Base-by-base conservation (phyloP, 2,797 vertebrate species). In the Periophthalmus magnuspinnatus region DNA sequence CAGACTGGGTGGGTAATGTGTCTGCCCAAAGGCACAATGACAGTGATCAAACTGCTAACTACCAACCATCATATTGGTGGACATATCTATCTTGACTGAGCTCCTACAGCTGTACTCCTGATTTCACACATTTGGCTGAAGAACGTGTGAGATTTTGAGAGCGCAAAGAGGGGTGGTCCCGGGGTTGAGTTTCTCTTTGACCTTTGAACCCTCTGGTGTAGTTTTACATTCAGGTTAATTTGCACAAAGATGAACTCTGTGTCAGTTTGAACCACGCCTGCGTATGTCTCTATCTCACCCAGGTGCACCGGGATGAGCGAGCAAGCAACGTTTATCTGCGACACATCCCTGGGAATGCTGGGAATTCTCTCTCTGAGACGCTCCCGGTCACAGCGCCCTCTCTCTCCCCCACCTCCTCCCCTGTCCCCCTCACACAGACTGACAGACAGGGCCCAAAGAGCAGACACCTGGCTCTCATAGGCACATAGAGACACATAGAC, bases 361-460 rank as follows among this genome's bases (percentile, higher is more conserved):
- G 82, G 94, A 96, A 96, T 60, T 95, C 87, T 28, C 14, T 93
- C 90, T 91, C 77, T 83, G 89, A 84, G 88, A 88, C 89, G 87
- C 88, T 90, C 84, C 84, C 90, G 91, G 87, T 91, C 90, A 93
- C 90, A 94, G 91, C 93, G 93, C 91, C 89, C 85, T 76, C 56
- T 59, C 72, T 69, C 70, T 47, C 1, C 69, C 66, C n/a, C 55
- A 48, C 79, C 86, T 77, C 84, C 68, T 74, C 74, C 75, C 85
- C 89, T 89, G 86, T 84, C 65, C 72, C 75, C 71, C 86, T 88
- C 89, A 85, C 83, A 90, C 84, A 89, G 74, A 94, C 87, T 95
- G 95, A 96, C 94, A 95, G 95, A 96, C 94, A 95, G 92, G 90
- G 93, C 90, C 92, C 92, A 95, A 95, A 93, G 85, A 90, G 86